A percentile compares a stretch with the other conserved stretches of the same genome.
Conservation (phyloP, 2,888 invertebrate genomes). For the Cordylochernes scorpioides region DNA sequence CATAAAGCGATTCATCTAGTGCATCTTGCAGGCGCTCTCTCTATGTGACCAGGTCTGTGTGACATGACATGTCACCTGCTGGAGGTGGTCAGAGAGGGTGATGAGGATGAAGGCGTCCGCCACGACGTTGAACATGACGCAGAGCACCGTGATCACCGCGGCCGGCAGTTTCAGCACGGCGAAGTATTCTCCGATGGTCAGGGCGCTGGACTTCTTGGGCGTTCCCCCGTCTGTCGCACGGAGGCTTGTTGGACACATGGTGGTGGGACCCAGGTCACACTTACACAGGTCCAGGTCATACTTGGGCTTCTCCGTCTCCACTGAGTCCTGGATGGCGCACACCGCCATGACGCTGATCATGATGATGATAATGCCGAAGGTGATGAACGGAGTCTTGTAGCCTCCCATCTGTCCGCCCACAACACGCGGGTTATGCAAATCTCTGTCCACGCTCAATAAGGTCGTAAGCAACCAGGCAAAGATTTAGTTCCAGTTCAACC, state of each 20-base stretch:
- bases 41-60: too few relatives aligned
- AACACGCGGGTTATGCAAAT: too few relatives aligned
- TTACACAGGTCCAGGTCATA: too few relatives aligned
- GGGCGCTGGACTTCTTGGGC: slow-evolving; percentile 1
- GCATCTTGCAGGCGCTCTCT: too few relatives aligned
- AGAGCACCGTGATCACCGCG: slow-evolving; percentile 6
- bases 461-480: too few relatives aligned
- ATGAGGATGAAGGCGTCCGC: slow-evolving; percentile 11
- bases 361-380: slow-evolving; percentile 8
- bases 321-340: slow-evolving; percentile 5
- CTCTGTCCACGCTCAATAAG: too few relatives aligned
- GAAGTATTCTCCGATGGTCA: slow-evolving; percentile 4
- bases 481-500: too few relatives aligned
- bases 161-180: slow-evolving; percentile 7
- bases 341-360: slow-evolving; percentile 6
- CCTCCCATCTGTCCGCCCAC: slow-evolving; percentile 11
- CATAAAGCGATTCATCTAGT: too few relatives aligned
- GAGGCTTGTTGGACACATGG: background rate
- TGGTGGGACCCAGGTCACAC: background rate
- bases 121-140: slow-evolving; percentile 8
- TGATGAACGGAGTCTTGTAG: slow-evolving; percentile 7
- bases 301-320: slow-evolving; percentile 2
- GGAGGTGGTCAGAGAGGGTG: slow-evolving; percentile 7
- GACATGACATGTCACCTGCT: slow-evolving; percentile 7
- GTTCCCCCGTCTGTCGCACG: slow-evolving; percentile 1